Evolutionary conservation across 2,888 invertebrate genomes (phyloP), one percentile per base, ranked within the genome.

Genomic region (Caenorhabditis japonica): DNA sequence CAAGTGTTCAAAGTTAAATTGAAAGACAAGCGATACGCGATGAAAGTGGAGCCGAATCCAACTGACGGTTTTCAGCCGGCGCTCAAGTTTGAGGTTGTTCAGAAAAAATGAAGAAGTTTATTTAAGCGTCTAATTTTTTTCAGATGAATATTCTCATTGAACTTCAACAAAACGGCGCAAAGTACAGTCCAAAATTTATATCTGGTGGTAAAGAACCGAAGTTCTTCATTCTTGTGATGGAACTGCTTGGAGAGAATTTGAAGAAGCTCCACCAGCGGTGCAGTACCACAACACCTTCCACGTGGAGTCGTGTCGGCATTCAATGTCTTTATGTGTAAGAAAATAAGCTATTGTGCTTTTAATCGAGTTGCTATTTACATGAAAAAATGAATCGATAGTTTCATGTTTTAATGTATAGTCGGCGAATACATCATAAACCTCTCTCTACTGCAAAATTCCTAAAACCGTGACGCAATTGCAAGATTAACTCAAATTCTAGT

Each of bases 241-340:
- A 44, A 0, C n/a, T 64, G n/a, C 21, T 64, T 4, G 47, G 47
- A 0, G 62, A 64, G 1, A 55, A 46, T 19, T n/a, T 64, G 39
- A 53, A 64, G 39, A 47, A n/a, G 13, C 25, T 64, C 15, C 27
- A 41, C 12, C 1, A 15, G 4, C 43, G 38, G 19, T 19, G 30
- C n/a, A n/a, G 34, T 4, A 17, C 23, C 4, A 46, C 36, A 3
- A 19, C 62, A 0, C 17, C 19, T 7, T 44, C 46, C 34, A 62
- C 62, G 21, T 64, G 62, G 62, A 38, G 38, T n/a, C 46, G 62
- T 4, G 17, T 64, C 23, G 62, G 62, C 1, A 64, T 64, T 39
- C 62, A 64, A 33, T 64, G 62, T n/a, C 39, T 64, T 12, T 55
- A 39, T 41, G 55, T 47, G 62, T 64, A 0, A 53, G 62, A 13